phyloP scores from a whole-genome alignment of 30 jellyfish, hydroid and myxozoan genomes.

The Hydractinia symbiolongicarpus region DNA sequence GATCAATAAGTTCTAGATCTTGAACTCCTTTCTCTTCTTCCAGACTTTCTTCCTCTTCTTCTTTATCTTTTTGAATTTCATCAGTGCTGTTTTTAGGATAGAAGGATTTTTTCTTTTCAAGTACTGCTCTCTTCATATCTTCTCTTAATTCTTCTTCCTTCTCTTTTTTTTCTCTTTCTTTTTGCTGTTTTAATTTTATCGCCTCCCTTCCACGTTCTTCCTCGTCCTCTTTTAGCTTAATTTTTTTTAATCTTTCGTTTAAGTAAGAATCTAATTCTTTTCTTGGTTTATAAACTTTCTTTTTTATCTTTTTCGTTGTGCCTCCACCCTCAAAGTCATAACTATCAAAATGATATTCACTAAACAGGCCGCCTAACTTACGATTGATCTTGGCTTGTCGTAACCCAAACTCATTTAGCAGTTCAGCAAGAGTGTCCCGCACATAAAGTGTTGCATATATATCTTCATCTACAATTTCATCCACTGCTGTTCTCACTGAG shows the following conservation, averaged over 20 bases:
- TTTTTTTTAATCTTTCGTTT: background rate
- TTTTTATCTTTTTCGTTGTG: background rate
- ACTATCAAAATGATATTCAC: conserved; percentile 9
- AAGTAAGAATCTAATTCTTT: conserved; percentile 4
- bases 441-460: conserved; percentile 6
- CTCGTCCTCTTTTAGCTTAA: background rate
- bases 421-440: conserved; percentile 35
- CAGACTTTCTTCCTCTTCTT: background rate
- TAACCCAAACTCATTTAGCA: conserved; percentile 6
- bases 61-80: background rate
- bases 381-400: conserved; percentile 21
- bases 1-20: background rate
- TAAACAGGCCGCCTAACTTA: conserved; percentile 1
- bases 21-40: conserved; percentile 7
- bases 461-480: conserved; percentile 19
- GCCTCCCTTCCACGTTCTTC: background rate
- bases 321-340: conserved; percentile 18
- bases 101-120: background rate
- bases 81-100: background rate
- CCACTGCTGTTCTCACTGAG: background rate
- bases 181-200: background rate
- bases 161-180: background rate
- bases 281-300: background rate
- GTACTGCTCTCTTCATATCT: background rate
- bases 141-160: background rate